Percentiles rank a stretch among this genome's conserved stretches.
Evolutionary conservation across 2,113 vertebrate genomes (phyloP).

Genomic region (Gila orcuttii): DNA sequence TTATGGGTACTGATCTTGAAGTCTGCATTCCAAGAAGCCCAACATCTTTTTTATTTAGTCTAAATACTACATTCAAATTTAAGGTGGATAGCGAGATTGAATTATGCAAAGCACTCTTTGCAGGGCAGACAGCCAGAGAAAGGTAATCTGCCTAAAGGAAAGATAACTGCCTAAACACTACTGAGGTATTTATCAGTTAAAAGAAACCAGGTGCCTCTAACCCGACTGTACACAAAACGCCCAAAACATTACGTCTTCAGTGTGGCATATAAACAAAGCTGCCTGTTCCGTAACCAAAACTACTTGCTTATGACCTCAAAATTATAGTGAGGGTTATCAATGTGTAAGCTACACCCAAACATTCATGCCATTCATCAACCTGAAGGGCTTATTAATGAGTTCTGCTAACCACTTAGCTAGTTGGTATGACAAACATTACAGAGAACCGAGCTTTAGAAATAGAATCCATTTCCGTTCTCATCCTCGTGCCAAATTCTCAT

Average conservation of each 20-base stretch:
- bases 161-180: constrained; percentile 15
- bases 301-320: not conserved
- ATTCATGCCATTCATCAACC: not conserved
- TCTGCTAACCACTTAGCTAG: not conserved
- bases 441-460: constrained; percentile 30
- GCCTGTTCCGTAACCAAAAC: not conserved
- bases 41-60: not conserved
- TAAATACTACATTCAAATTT: not conserved
- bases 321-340: not conserved
- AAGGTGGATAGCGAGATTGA: not conserved
- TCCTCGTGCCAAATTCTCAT: constrained; percentile 37
- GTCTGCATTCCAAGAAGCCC: constrained; percentile 49
- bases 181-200: not conserved
- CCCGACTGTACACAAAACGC: not conserved
- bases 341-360: constrained; percentile 6
- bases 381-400: not conserved
- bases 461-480: constrained; percentile 49
- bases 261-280: not conserved
- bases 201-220: not conserved
- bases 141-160: not conserved
- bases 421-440: not conserved
- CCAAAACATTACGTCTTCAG: not conserved
- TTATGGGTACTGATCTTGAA: constrained; percentile 68
- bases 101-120: constrained; percentile 5
- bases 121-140: not conserved